Evolutionary conservation across 2,888 invertebrate species (phyloP).

Genomic region (Lordiphosa fenestrarum): DNA sequence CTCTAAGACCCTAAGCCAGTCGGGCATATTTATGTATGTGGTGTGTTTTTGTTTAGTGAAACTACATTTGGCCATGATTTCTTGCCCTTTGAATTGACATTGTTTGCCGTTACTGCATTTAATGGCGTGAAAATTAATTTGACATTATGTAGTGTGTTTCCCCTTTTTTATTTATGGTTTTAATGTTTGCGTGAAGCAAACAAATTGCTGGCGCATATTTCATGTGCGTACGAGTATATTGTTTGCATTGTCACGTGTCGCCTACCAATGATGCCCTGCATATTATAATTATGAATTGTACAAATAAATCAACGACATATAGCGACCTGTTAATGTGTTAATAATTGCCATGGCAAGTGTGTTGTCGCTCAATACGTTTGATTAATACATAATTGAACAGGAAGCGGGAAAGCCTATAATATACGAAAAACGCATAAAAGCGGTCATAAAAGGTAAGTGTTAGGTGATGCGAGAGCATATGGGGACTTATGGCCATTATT

Average conservation of each 20-base stretch:
- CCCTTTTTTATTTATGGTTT: constrained; percentile 53
- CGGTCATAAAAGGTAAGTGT: too few relatives aligned
- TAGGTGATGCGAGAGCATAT: too few relatives aligned
- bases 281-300: constrained; percentile 58
- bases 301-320: constrained; percentile 56
- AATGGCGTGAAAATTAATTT: constrained; percentile 66
- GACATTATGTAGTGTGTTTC: constrained; percentile 49
- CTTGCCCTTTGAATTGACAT: neutral
- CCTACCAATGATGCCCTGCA: constrained; percentile 36
- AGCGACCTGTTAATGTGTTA: constrained; percentile 61
- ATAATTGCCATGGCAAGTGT: constrained; percentile 44
- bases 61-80: constrained; percentile 9
- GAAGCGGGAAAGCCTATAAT: neutral
- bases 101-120: constrained; percentile 49
- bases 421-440: neutral
- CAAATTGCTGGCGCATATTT: constrained; percentile 46
- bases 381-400: constrained; percentile 13
- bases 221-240: constrained; percentile 24
- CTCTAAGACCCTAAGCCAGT: neutral
- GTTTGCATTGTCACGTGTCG: constrained; percentile 61
- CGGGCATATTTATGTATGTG: too few relatives aligned
- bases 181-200: constrained; percentile 51
- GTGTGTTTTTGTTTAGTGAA: too few relatives aligned
- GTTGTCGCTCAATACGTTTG: constrained; percentile 1
- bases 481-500: too few relatives aligned